Percentiles rank a stretch among this genome's conserved stretches.
phyloP scores from a whole-genome alignment of 92 coral and sea anemone species.

The Zoanthus solanderi region DNA sequence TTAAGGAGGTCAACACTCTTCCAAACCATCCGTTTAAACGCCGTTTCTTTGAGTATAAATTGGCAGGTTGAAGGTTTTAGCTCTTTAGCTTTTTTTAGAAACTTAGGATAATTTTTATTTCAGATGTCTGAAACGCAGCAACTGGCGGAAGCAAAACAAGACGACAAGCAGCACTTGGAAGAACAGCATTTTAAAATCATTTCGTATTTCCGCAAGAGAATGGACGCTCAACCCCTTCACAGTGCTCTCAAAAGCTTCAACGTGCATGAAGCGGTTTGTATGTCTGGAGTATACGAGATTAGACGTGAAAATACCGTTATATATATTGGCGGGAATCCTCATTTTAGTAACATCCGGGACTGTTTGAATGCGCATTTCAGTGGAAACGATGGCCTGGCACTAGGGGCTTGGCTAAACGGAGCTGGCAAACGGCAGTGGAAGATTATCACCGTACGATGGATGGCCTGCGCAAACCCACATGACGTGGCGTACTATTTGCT shows the following conservation, averaged over 20 bases:
- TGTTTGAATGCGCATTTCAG: conserved; percentile 99
- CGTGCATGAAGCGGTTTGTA: conserved; percentile 86
- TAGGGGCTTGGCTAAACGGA: conserved; percentile 91
- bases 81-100: background rate
- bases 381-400: conserved; percentile 97
- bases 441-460: conserved; percentile 86
- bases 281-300: conserved; percentile 98
- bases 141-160: conserved; percentile 20
- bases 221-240: conserved; percentile 76
- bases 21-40: too few species aligned
- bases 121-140: conserved; percentile 18
- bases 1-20: too few species aligned
- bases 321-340: conserved; percentile 99
- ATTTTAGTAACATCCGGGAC: conserved; percentile 97
- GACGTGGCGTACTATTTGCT: conserved; percentile 94
- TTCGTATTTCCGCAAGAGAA: conserved; percentile 74
- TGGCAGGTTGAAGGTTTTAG: background rate
- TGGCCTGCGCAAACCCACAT: conserved; percentile 91
- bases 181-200: conserved; percentile 74
- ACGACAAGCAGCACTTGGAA: conserved; percentile 52
- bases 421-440: conserved; percentile 85
- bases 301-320: conserved; percentile 73
- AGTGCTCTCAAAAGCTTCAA: conserved; percentile 95
- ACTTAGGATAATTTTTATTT: background rate
- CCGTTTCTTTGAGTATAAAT: too few species aligned